Evolutionary conservation across 1,140 invertebrate genomes (phyloP), one percentile per base, ranked within the genome.

Genomic region (Zaprionus kolodkinae): DNA sequence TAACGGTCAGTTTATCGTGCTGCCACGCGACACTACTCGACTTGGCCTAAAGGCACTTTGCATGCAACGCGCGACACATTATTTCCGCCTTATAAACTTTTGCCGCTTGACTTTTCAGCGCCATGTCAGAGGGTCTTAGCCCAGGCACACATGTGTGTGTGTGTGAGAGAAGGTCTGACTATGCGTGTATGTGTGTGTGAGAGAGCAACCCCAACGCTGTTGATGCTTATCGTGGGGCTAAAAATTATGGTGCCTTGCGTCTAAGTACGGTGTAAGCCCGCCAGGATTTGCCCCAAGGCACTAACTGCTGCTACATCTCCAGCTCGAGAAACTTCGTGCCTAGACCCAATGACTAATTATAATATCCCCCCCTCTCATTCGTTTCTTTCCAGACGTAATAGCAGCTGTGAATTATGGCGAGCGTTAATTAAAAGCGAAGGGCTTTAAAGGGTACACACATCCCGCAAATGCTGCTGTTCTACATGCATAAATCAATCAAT

Each of bases 61-160:
- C 83, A 88, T 88, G 83, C 83, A 73, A 68, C 60, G 80, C 60
- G 80, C 77, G 70, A 78, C 84, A 80, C 84, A 87, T 87, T 87
- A 87, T 87, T 88, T 87, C 80, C 83, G 83, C 77, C 80, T 88
- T 84, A 88, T 84, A 88, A 87, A 88, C 72, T 83, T 82, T 79
- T 55, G 57, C 62, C 66, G 65, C 72, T 81, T 72, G 79, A 79
- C 72, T 88, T 87, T 84, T 78, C 77, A 73, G 43, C 69, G 65
- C 60, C 69, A 72, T 40, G 38, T 78, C 72, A 78, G 50, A 17
- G 48, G 5, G 27, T 61, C 40, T 45, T 45, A 45, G n/a, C 2
- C n/a, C 40, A 33, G 6, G n/a, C 13, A 13, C 40, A n/a, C 13
- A 13, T 40, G 13, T n/a, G 5, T n/a, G 38, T n/a, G 38, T 12